Percentiles rank a stretch among this genome's conserved stretches.
Conservation (phyloP, 2,113 vertebrate species). For the Lepidothrix coronata region DNA sequence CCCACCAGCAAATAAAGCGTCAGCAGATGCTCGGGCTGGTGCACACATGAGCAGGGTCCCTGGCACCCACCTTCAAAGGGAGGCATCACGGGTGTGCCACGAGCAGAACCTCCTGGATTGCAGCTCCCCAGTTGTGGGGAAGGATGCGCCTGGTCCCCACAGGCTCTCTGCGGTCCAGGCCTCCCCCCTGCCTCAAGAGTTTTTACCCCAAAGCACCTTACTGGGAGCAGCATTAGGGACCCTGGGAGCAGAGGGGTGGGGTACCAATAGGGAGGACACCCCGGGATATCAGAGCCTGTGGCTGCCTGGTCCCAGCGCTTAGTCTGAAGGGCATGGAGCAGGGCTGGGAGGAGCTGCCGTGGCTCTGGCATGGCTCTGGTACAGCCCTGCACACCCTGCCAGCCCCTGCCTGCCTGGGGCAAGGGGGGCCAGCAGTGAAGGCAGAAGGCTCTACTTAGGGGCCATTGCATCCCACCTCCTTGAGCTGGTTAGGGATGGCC, state of each 20-base stretch:
- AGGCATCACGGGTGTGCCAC: not conserved
- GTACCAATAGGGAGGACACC: not conserved
- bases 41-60: not conserved
- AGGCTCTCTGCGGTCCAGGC: not conserved
- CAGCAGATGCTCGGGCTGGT: fast-evolving
- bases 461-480: not conserved
- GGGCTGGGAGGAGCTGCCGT: not conserved
- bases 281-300: not conserved
- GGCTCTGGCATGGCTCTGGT: not conserved
- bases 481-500: not conserved
- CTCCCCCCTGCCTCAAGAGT: not conserved
- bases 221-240: not conserved
- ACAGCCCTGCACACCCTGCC: not conserved
- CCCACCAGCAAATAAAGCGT: not conserved
- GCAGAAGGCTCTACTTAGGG: not conserved
- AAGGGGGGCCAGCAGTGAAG: not conserved
- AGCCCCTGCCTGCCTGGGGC: not conserved
- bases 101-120: not conserved
- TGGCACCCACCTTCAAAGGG: not conserved
- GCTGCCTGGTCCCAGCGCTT: not conserved
- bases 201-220: not conserved
- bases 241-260: not conserved
- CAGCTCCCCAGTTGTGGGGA: fast-evolving
- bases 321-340: not conserved
- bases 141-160: fast-evolving